Conservation (phyloP, 2,888 invertebrate species). For the Phyllotreta striolata region DNA sequence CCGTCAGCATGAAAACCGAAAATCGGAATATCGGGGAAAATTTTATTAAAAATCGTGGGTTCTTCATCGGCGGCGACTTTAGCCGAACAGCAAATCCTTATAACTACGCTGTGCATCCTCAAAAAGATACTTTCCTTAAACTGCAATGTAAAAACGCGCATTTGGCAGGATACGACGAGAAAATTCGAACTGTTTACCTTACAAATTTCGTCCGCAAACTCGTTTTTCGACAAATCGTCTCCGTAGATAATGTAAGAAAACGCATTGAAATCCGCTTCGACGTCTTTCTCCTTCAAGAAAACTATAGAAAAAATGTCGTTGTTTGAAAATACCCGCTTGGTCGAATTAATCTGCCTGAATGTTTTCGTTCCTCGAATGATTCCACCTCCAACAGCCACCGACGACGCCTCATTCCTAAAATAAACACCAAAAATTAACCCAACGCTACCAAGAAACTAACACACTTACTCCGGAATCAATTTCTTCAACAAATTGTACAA, state of each 20-base stretch:
- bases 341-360: slow-evolving; percentile 40
- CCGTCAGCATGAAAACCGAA: slow-evolving; percentile 53
- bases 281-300: slow-evolving; percentile 46
- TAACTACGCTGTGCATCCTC: slow-evolving; percentile 46
- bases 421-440: slow-evolving; percentile 4
- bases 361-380: slow-evolving; percentile 48
- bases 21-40: slow-evolving; percentile 50
- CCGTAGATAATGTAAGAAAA: slow-evolving; percentile 52
- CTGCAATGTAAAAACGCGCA: slow-evolving; percentile 42
- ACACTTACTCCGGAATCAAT: slow-evolving; percentile 47
- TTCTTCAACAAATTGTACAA: slow-evolving; percentile 44
- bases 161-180: slow-evolving; percentile 15
- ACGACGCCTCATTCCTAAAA: slow-evolving; percentile 44
- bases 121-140: slow-evolving; percentile 47
- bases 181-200: slow-evolving; percentile 41
- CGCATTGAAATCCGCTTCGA: slow-evolving; percentile 48
- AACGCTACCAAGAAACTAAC: neutral
- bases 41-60: slow-evolving; percentile 45
- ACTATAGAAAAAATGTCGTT: slow-evolving; percentile 49
- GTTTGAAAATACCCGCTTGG: slow-evolving; percentile 39
- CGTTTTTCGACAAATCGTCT: slow-evolving; percentile 47
- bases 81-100: slow-evolving; percentile 52
- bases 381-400: slow-evolving; percentile 53
- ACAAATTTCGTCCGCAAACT: slow-evolving; percentile 48
- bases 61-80: slow-evolving; percentile 49